Conservation (phyloP, 2,888 invertebrate genomes). For the Esperia sulphurella region DNA sequence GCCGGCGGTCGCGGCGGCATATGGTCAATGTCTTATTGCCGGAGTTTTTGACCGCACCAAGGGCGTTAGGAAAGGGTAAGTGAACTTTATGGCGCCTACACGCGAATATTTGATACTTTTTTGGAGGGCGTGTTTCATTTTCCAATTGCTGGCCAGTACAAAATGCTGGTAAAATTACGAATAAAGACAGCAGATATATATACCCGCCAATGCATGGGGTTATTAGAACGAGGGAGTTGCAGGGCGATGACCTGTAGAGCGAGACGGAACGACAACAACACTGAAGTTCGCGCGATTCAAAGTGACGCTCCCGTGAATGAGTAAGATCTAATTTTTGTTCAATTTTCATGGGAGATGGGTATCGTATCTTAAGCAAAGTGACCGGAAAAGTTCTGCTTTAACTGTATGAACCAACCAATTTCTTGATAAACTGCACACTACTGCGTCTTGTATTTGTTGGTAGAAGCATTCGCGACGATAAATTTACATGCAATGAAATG, state of each 20-base stretch:
- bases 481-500: constrained; percentile 13
- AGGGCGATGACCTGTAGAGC: constrained; percentile 71
- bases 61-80: constrained; percentile 62
- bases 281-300: constrained; percentile 64
- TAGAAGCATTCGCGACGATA: constrained; percentile 4
- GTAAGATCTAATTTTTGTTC: constrained; percentile 4
- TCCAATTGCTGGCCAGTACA: neutral
- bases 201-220: constrained; percentile 36
- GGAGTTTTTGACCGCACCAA: constrained; percentile 68
- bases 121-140: neutral
- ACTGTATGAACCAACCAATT: neutral
- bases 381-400: neutral
- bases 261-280: constrained; percentile 75
- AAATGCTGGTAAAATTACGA: constrained; percentile 10
- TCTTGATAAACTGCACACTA: neutral
- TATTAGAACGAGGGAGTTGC: constrained; percentile 70
- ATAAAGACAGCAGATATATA: constrained; percentile 18
- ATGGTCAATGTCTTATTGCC: constrained; percentile 63
- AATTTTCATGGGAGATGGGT: constrained; percentile 4
- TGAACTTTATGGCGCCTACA: constrained; percentile 48
- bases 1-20: neutral
- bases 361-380: neutral
- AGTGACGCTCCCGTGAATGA: constrained; percentile 10
- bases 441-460: neutral
- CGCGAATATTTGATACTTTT: constrained; percentile 12